These are phyloP conservation scores for Burhinus bistriatus DNA, from an alignment of 2,113 vertebrate species.

Conservation along the genomic window DNA sequence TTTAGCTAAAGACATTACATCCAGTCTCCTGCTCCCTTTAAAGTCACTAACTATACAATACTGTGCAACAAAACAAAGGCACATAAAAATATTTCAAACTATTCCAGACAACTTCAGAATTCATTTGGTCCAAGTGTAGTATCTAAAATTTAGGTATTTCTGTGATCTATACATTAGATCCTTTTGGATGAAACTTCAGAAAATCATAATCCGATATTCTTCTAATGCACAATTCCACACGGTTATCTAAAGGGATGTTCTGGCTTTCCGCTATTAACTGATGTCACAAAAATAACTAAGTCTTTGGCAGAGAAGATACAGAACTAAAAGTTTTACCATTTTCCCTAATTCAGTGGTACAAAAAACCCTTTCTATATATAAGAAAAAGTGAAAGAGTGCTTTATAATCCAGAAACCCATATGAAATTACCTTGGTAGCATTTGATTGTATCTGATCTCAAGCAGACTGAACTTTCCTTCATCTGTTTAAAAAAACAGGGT, in stretches of 20 bases:
- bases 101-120: background rate
- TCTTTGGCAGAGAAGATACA: background rate
- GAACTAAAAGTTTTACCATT: background rate
- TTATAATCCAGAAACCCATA: background rate
- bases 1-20: background rate
- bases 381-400: background rate
- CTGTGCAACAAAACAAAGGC: background rate
- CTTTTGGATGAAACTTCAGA: background rate
- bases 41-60: background rate
- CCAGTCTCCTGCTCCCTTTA: background rate
- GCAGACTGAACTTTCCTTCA: background rate
- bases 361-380: fast-evolving
- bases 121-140: background rate
- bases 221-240: background rate
- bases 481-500: background rate
- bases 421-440: background rate
- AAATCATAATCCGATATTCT: background rate
- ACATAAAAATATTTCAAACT: background rate
- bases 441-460: background rate
- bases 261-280: background rate
- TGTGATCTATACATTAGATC: background rate
- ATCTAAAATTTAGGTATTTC: background rate
- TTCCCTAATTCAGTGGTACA: background rate
- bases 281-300: background rate
- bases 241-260: background rate